Evolutionary conservation across 1,140 invertebrate species (phyloP).

Genomic region (Medauroidea extradentata): DNA sequence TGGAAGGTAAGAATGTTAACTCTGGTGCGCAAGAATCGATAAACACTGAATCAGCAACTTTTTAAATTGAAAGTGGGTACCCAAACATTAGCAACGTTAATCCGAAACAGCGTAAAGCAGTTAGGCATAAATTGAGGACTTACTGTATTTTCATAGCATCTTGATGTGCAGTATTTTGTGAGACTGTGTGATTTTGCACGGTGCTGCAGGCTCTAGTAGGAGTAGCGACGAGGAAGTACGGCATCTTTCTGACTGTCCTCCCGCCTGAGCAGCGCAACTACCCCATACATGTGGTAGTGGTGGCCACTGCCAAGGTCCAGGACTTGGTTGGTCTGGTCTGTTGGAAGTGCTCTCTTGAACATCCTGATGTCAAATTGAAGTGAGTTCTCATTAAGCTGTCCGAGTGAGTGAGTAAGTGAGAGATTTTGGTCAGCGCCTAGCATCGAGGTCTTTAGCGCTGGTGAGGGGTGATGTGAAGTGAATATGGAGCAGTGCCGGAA

Average conservation of each 20-base stretch:
- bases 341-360: slow-evolving; percentile 60
- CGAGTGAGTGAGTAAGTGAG: too few species aligned
- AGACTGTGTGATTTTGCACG: slow-evolving; percentile 10
- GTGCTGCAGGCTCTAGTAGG: slow-evolving; percentile 63
- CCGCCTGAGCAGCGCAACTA: slow-evolving; percentile 73
- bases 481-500: too few species aligned
- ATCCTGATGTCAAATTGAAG: slow-evolving; percentile 52
- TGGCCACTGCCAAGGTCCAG: slow-evolving; percentile 77
- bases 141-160: not conserved
- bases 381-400: too few species aligned
- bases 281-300: slow-evolving; percentile 75
- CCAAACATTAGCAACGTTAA: too few species aligned
- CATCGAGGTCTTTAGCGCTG: too few species aligned
- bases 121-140: too few species aligned
- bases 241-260: slow-evolving; percentile 85
- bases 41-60: too few species aligned
- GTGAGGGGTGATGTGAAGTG: too few species aligned
- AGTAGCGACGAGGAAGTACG: slow-evolving; percentile 69
- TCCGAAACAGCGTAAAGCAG: too few species aligned
- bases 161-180: not conserved
- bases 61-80: not conserved
- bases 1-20: too few species aligned
- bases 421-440: too few species aligned
- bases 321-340: slow-evolving; percentile 94
- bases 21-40: too few species aligned